Evolutionary conservation across 2,888 invertebrate species (phyloP), one percentile per base, ranked within the genome.

Genomic region (Eupsilia transversa): DNA sequence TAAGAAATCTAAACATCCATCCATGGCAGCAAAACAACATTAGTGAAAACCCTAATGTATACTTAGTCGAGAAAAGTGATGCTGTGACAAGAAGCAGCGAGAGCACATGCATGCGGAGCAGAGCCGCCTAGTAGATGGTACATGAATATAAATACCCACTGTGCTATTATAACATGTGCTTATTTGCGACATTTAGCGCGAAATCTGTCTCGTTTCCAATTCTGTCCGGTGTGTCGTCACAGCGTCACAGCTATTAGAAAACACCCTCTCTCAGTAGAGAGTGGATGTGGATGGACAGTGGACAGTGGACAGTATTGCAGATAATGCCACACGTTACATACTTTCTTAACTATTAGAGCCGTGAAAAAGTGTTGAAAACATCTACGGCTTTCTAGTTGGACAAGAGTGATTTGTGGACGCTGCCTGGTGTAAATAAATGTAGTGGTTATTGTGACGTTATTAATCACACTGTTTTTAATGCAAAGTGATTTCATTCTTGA

Each of bases 341-440:
- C 84, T 86, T 83, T 87, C 84, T 80, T 84, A 43, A 63, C 71
- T 76, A 83, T 84, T 80, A 86, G 52, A 82, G 78, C 67, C 72
- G 76, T 77, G 80, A 84, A 87, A 82, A 84, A 84, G 72, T 77
- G 69, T 82, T 78, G 67, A 67, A 73, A 80, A 59, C 70, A 68
- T 60, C 35, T 49, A 63, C 69, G 46, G 41, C 79, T 87, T 77
- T 85, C 81, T 77, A 79, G 49, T 38, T 73, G 59, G 54, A 60
- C 73, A 23, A 38, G 33, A 59, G 27, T 38, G 41, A 69, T 54
- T 12, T 38, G 46, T 73, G 41, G 35, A 41, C 46, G 27, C 12
- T n/a, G n/a, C n/a, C n/a, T 17, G 17, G 12, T 23, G 17, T 33
- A 61, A n/a, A 17, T n/a, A 35, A 35, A 27, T 10, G 23, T 49